Base-by-base conservation (phyloP, 2,113 vertebrate species). In the Larimichthys crocea region DNA sequence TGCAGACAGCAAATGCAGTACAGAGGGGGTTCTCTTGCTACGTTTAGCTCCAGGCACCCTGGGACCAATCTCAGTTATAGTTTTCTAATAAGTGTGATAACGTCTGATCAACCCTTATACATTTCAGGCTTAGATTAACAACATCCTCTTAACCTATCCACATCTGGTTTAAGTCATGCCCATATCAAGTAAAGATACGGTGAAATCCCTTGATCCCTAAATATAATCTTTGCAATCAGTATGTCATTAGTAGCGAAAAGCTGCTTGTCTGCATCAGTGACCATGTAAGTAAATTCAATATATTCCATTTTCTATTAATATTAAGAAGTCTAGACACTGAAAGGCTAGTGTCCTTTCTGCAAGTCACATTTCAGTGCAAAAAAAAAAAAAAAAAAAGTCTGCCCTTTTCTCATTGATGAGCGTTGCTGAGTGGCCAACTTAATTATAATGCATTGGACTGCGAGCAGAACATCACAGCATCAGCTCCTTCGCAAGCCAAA, bases 401-500 rank as follows among this genome's bases (percentile, higher is more conserved):
- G 56, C 56, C 80, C 78, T 77, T 85, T 75, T 74, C 74, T 82
- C 79, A 78, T 61, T 80, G 82, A 87, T 81, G 80, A 88, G 48
- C 14, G 26, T 29, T 69, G 81, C 86, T 80, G 86, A 76, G 69
- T 73, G 62, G 69, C 84, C 87, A 88, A 76, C 40, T 87, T 91
- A 82, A 91, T 91, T 89, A 88, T 62, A 84, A 80, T 83, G 79
- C 62, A 75, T 44, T 20, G 24, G 57, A 63, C 57, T 52, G 55
- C 3, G 44, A 75, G 82, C 61, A 20, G 72, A 69, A 83, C 81
- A 75, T 81, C 68, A 73, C 82, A 80, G 69, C 84, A 86, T 87
- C 88, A 89, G 92, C 81, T 83, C 52, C 69, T 87, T 64, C 59
- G 46, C 11, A 49, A 78, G 90, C 91, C 91, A 91, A 90, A 90